phyloP scores from a whole-genome alignment of 1,140 invertebrate species.

The Alviniconcha marisindica region DNA sequence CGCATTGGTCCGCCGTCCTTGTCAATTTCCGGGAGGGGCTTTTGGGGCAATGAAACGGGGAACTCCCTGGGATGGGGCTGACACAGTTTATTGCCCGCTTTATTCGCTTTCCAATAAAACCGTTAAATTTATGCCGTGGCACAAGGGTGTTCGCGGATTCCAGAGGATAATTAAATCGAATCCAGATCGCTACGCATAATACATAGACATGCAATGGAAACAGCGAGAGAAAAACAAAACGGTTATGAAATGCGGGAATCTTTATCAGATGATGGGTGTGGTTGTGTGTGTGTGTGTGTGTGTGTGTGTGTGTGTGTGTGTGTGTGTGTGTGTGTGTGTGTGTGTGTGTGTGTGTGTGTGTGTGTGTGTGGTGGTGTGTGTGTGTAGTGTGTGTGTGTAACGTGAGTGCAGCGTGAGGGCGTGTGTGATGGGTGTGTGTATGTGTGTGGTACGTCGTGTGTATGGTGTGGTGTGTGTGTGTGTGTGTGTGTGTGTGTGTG shows the following conservation, averaged over 20 bases:
- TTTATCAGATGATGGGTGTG: too few relatives aligned
- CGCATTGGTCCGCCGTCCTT: neutral
- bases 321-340: too few relatives aligned
- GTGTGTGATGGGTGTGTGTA: too few relatives aligned
- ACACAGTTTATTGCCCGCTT: neutral
- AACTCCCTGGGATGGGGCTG: neutral
- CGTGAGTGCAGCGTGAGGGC: neutral
- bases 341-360: neutral
- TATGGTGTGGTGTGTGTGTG: too few relatives aligned
- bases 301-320: constrained; percentile 1
- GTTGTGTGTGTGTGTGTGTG: neutral
- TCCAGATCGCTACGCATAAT: neutral
- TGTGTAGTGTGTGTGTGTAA: neutral
- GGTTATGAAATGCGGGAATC: too few relatives aligned
- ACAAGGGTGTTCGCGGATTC: neutral
- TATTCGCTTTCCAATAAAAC: neutral
- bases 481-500: too few relatives aligned
- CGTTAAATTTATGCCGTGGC: neutral
- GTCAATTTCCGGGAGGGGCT: neutral
- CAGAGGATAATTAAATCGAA: neutral
- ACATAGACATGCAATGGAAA: neutral
- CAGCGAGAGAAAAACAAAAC: too few relatives aligned
- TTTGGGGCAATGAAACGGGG: neutral
- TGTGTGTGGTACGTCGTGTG: too few relatives aligned
- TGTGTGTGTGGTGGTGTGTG: neutral